Evolutionary conservation across 1,140 invertebrate genomes (phyloP), one percentile per base, ranked within the genome.

Genomic region (Papilio glaucus): DNA sequence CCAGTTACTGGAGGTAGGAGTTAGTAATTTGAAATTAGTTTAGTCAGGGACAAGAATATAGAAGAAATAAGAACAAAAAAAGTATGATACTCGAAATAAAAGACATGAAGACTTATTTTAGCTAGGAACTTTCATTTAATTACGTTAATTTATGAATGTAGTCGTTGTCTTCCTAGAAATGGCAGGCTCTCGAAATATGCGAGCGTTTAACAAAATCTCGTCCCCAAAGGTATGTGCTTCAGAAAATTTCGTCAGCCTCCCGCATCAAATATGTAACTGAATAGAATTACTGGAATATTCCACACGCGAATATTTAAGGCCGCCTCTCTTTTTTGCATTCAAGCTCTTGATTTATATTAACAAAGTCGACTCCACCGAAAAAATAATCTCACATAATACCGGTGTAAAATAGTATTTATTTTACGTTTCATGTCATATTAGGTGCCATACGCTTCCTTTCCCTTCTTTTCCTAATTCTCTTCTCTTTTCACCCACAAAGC

Each of bases 191-290:
- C 21, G 4, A 57, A 57, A 26, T 57, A 57, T 57, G 49, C 49
- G 49, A 57, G 21, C 49, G 49, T 57, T 57, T 24, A 57, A 57
- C 49, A 24, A 57, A 57, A 57, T 57, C 49, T 57, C 49, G 49
- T 57, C 21, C 2, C 29, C 6, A 24, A 57, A 57, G 10, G 49
- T 57, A 57, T 57, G 49, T 21, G 49, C 49, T 57, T 57, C 49
- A 57, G 49, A 57, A 57, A 57, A 57, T 18, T 57, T 26, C 49
- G 21, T 21, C 1, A 12, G 10, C 21, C 15, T n/a, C 42, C 42
- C 42, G 18, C n/a, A 15, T 45, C 21, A 57, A 57, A 24, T 57
- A 57, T 57, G 21, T 57, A 10, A 18, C n/a, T 57, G 21, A 53
- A 57, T 57, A 24, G 49, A 57, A 57, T 57, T 26, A 57, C 49